These are phyloP conservation scores for Auanema sp. DNA, from an alignment of 2,888 invertebrate genomes.

Conservation along the genomic window DNA sequence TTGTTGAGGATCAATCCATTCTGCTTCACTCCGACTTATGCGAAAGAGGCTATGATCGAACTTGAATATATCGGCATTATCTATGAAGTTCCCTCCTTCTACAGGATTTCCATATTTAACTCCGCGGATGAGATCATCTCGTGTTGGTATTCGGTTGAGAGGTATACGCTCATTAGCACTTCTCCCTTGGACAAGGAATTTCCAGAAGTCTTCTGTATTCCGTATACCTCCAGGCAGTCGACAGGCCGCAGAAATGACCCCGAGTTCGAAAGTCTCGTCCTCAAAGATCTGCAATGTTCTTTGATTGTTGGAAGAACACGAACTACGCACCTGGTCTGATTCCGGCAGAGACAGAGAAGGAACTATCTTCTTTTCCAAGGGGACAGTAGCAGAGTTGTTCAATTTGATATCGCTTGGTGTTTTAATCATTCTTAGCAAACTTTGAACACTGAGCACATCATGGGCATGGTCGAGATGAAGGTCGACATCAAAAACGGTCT, in stretches of 20 bases:
- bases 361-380: no score
- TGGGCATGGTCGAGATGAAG: no score
- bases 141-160: constrained; percentile 43
- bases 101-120: constrained; percentile 42
- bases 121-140: constrained; percentile 48
- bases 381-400: no score
- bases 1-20: constrained; percentile 61
- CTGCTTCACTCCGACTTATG: constrained; percentile 54
- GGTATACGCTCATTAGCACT: constrained; percentile 50
- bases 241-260: constrained; percentile 41
- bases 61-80: constrained; percentile 23
- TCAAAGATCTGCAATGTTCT: no score
- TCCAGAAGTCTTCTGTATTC: constrained; percentile 50
- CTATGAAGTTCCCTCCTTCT: constrained; percentile 58
- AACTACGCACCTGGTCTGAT: no score
- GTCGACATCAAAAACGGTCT: no score
- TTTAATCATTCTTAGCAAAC: no score
- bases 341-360: no score
- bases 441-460: no score
- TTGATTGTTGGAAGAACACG: no score
- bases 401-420: no score
- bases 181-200: constrained; percentile 43
- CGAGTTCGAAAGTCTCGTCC: background rate
- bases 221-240: constrained; percentile 52
- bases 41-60: constrained; percentile 60